Conservation (phyloP, 1,140 invertebrate species). For the Drosophila ambigua region DNA sequence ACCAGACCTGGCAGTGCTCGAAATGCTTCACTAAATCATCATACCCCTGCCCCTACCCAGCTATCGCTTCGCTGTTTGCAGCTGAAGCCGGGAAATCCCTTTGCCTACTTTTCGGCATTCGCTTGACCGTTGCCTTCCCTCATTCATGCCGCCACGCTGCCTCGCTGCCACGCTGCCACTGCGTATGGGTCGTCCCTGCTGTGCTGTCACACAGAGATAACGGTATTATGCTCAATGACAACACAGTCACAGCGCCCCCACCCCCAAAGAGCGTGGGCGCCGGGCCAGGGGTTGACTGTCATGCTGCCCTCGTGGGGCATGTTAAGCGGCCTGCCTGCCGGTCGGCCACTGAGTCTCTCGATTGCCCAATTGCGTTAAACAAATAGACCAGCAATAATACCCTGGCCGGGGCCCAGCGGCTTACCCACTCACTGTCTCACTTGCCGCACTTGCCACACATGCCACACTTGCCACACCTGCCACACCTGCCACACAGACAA, state of each 20-base stretch:
- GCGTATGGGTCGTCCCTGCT: constrained; percentile 31
- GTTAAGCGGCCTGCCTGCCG: constrained; percentile 27
- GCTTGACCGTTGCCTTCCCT: constrained; percentile 54
- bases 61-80: no score
- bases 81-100: constrained; percentile 21
- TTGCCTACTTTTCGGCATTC: constrained; percentile 55
- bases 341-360: constrained; percentile 35
- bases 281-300: not conserved
- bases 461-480: not conserved
- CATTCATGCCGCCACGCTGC: not conserved
- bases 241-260: constrained; percentile 30
- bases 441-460: not conserved
- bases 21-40: not conserved
- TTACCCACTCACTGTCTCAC: no score
- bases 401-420: no score
- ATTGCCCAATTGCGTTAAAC: constrained; percentile 62
- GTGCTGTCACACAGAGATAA: constrained; percentile 71
- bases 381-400: constrained; percentile 66
- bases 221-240: constrained; percentile 79
- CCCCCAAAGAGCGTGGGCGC: not conserved
- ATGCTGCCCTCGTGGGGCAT: constrained; percentile 25
- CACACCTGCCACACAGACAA: constrained; percentile 31
- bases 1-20: no score
- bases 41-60: not conserved
- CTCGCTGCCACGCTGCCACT: constrained; percentile 1